These are phyloP conservation scores for Catotricha subobsoleta DNA, from an alignment of 2,888 invertebrate species.

Conservation along the genomic window DNA sequence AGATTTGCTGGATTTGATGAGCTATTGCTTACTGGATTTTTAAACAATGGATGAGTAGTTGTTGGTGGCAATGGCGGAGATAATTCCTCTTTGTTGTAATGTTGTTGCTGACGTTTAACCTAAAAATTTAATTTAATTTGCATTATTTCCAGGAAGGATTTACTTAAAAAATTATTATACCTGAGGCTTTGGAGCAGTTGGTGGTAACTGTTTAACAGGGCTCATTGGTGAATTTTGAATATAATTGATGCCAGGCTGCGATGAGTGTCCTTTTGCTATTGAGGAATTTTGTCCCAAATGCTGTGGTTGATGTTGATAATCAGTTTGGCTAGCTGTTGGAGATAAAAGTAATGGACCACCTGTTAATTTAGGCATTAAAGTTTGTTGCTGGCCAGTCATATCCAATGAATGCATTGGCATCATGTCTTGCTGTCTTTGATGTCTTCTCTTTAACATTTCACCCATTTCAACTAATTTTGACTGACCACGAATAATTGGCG, in stretches of 20 bases:
- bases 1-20: constrained; percentile 8
- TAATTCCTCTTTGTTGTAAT: constrained; percentile 10
- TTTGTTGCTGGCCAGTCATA: constrained; percentile 1
- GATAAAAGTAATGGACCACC: constrained; percentile 3
- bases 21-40: no score
- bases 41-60: constrained; percentile 50
- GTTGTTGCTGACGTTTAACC: not conserved
- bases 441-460: constrained; percentile 52
- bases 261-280: constrained; percentile 1
- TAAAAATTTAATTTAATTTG: not conserved
- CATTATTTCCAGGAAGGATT: not conserved
- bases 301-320: constrained; percentile 12
- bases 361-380: constrained; percentile 1
- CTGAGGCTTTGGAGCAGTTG: constrained; percentile 39
- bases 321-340: constrained; percentile 7
- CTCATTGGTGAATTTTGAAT: constrained; percentile 14
- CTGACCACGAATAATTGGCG: constrained; percentile 1
- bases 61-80: constrained; percentile 50
- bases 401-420: constrained; percentile 21
- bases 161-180: constrained; percentile 14
- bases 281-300: constrained; percentile 2
- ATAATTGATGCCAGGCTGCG: constrained; percentile 2
- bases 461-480: constrained; percentile 59
- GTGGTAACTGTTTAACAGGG: constrained; percentile 35
- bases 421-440: constrained; percentile 27